Evolutionary conservation across 2,797 vertebrate genomes (phyloP), one percentile per base, ranked within the genome.

Genomic region (Typhlichthys subterraneus): DNA sequence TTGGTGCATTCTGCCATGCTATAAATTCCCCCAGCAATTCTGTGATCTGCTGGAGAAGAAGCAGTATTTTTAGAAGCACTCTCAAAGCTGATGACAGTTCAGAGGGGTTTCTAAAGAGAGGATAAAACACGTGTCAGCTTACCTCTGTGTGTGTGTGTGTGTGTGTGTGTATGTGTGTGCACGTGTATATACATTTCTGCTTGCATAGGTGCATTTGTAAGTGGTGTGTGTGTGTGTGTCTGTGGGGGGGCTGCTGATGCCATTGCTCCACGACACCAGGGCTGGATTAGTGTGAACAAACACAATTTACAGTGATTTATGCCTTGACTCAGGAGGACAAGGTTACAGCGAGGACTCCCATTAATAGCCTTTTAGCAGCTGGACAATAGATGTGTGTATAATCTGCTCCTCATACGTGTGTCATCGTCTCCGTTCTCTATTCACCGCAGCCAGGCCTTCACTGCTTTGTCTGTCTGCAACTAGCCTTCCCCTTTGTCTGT

Each of bases 291-390:
- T 83, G 76, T 73, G 77, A 84, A 83, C 79, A 85, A 89, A 89
- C 71, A 85, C 72, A 85, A 80, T 91, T 85, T 88, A 83, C 47
- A 83, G 69, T 82, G 84, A 88, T 91, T 87, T 85, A 87, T 85
- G 72, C 63, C 58, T 70, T 68, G 60, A 75, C 69, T 73, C 33
- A 14, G 48, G 56, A 76, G 73, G 75, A 76, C 80, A 84, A 83
- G 82, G 84, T 88, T 77, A 83, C 52, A 59, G 59, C 59, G 57
- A 58, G 59, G 60, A 23, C 45, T 75, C 11, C 45, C 57, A 5
- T 56, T 77, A 72, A 66, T 78, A 59, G 59, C 53, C 79, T 72
- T 74, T 67, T 55, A 48, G 51, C 33, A 55, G 49, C 65, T 50
- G 66, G 52, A 79, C 72, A 83, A 75, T 50, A 73, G 52, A 72